phyloP scores from a whole-genome alignment of 2,888 invertebrate species.

The Nudaria mundana region DNA sequence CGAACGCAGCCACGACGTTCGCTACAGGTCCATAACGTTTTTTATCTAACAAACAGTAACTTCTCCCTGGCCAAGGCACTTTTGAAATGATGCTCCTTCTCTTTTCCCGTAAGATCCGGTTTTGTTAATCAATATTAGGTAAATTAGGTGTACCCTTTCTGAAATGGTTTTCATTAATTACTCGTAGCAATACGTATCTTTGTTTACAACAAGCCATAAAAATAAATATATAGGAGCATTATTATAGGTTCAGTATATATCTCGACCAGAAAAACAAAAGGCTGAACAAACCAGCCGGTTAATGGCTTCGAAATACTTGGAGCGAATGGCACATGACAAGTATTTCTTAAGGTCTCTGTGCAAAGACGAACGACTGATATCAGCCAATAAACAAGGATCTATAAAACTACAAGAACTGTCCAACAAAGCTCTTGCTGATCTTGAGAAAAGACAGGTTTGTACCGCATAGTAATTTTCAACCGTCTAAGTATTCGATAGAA shows the following conservation, averaged over 20 bases:
- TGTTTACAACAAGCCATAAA: slow-evolving; percentile 24
- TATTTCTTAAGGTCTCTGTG: slow-evolving; percentile 64
- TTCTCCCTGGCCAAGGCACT: too few relatives aligned
- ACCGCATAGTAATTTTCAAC: slow-evolving; percentile 9
- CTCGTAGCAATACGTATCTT: slow-evolving; percentile 20
- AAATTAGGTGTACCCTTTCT: background rate
- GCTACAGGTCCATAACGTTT: slow-evolving; percentile 41
- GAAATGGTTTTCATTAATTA: too few relatives aligned
- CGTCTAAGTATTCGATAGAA: too few relatives aligned
- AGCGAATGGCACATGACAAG: slow-evolving; percentile 75
- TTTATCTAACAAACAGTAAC: background rate
- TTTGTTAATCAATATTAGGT: too few relatives aligned
- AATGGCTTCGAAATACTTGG: slow-evolving; percentile 75
- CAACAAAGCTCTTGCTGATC: slow-evolving; percentile 58
- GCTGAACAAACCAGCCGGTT: slow-evolving; percentile 61
- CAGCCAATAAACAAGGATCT: slow-evolving; percentile 68
- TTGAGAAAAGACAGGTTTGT: slow-evolving; percentile 65
- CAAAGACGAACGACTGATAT: slow-evolving; percentile 64
- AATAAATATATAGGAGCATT: slow-evolving; percentile 33
- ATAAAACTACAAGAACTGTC: slow-evolving; percentile 58
- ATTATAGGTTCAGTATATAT: slow-evolving; percentile 64
- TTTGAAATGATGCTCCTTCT: background rate
- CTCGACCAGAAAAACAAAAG: slow-evolving; percentile 63
- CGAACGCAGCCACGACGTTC: slow-evolving; percentile 51
- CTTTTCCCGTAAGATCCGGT: too few relatives aligned